Evolutionary conservation across 2,888 invertebrate genomes (phyloP), one percentile per base, ranked within the genome.

Genomic region (Ferdinandea cuprea): DNA sequence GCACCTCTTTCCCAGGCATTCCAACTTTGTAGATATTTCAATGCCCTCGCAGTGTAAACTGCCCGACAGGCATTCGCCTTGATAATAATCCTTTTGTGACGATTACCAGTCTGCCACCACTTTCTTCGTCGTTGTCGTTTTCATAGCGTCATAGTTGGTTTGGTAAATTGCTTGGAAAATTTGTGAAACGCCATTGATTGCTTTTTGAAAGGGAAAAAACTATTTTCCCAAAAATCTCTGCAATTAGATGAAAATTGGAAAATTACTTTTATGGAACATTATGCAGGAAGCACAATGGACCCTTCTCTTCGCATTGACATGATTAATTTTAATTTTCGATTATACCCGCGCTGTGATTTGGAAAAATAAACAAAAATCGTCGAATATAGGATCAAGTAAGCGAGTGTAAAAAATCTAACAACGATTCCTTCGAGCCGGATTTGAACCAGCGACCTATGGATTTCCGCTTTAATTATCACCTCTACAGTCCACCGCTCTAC

Each of bases 381-480:
- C 3, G 25, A 3, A 25, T 5, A 25, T 5, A 5, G 25, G n/a
- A n/a, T n/a, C n/a, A n/a, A n/a, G n/a, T n/a, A n/a, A n/a, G n/a
- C n/a, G n/a, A 25, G 5, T 25, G 25, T 3, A 25, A 25, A 2
- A 25, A 25, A 25, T 25, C 5, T 25, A 25, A 5, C 25, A 25
- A 5, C 5, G 25, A 3, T 25, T 25, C 25, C 5, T 25, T 25
- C 3, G 25, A 25, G 25, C 25, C 25, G 25, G 25, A 25, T 25
- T 25, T 5, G 25, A 25, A 87, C 86, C 86, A 86, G 85, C 84
- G 86, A 86, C 86, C 86, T 86, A 85, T 86, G 87, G 86, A 86
- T 87, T 56, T 85, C 85, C 72, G 85, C 85, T 59, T 35, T n/a
- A n/a, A 17, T n/a, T 48, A 7, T 65, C 61, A 46, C 76, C 28